Evolutionary conservation across 2,888 invertebrate species (phyloP).

Genomic region (Rhagium mordax): DNA sequence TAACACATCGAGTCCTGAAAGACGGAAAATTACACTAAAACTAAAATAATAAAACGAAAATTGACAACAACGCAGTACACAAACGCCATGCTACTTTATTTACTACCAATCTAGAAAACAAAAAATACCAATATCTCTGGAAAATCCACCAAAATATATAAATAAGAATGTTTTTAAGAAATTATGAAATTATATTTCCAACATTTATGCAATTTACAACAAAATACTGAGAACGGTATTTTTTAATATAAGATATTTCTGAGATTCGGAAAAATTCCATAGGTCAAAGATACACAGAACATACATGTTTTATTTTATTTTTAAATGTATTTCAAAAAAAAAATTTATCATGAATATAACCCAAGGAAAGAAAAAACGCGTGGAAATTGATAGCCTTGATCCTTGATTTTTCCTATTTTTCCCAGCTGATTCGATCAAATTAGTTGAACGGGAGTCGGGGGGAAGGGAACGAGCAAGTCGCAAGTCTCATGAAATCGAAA

Average conservation of each 20-base stretch:
- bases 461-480: neutral
- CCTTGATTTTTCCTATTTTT: neutral
- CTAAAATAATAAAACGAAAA: constrained; percentile 64
- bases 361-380: neutral
- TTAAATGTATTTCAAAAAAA: no score
- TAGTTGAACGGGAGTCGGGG: neutral
- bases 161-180: no score
- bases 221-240: no score
- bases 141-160: neutral
- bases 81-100: constrained; percentile 49
- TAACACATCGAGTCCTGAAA: constrained; percentile 26
- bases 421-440: neutral
- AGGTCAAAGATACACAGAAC: no score
- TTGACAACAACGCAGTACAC: constrained; percentile 69
- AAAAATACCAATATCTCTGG: neutral
- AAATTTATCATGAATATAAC: neutral
- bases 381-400: neutral
- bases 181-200: no score
- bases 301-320: no score
- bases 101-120: constrained; percentile 6
- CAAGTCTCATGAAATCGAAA: neutral
- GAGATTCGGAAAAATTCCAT: no score
- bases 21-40: constrained; percentile 50
- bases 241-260: no score
- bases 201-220: no score